Evolutionary conservation across 2,797 vertebrate genomes (phyloP), one percentile per base, ranked within the genome.

Genomic region (Novumbra hubbsi): DNA sequence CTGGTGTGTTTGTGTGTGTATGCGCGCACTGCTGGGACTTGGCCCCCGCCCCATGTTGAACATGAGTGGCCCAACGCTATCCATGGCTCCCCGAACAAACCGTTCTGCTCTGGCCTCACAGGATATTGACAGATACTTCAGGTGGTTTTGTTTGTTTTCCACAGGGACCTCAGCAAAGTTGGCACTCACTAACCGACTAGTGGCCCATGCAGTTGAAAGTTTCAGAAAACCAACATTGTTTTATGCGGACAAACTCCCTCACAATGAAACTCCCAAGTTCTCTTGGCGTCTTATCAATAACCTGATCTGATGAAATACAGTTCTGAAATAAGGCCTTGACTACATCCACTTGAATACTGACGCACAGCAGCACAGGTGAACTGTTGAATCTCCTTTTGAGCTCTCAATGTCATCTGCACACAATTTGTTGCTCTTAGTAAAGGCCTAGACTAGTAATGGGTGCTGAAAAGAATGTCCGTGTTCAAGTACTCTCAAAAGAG

Each of bases 1-100:
- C 63, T 32, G 19, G 34, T 60, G 64, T 63, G 28, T 32, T 8
- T 60, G 55, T 11, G 55, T 60, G n/a, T 27, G 21, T 57, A 8
- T 14, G 41, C 41, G 12, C 11, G 21, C 24, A 4, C 55, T 60
- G 32, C 57, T 76, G 73, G 79, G 79, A 80, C 75, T 73, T 65
- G 49, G 68, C 66, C 75, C 48, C 50, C n/a, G 21, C 69, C 38
- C 32, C 32, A 63, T 11, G 28, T 24, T 12, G 21, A 19, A 66
- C 62, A 64, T 30, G 14, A 64, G 15, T 5, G 62, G 30, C 16
- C 28, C 16, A 32, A 30, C 11, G 12, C 60, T 16, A 63, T 27
- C 27, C 27, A 14, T 14, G 4, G 24, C 60, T 7, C 60, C 27
- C 60, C 11, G 60, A 30, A 63, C 15, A 30, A 15, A 15, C 60